Base-by-base conservation (phyloP, 1,140 invertebrate species). In the Hydropsyche tenuis region DNA sequence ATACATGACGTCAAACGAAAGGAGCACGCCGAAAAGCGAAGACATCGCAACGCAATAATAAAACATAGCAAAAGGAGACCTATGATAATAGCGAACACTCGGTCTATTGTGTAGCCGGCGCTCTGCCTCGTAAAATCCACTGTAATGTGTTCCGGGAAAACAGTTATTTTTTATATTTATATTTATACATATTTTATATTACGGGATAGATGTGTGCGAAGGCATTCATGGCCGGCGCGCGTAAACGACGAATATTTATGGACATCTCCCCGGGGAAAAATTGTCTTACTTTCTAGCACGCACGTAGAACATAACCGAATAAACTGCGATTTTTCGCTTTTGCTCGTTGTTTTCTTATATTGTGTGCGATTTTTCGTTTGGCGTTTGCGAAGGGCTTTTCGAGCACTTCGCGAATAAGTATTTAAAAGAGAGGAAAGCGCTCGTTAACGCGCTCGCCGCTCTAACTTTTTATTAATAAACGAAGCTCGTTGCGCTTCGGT, bases 151-250 rank as follows among this genome's bases (percentile, higher is more conserved):
- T 46, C 45, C 43, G 45, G 23, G 18, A 20, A 68, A 45, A 43
- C 65, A 45, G 42, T 68, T 68, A 68, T 68, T 68, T 68, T 68
- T 65, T 68, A 45, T 68, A 66, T 66, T 23, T 45, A 45, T 22
- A 66, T 53, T 18, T 53, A 53, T 20, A 2, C 20, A 2, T 2
- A 53, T 37, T 4, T 37, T 37, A 37, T 37, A 37, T 37, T 37
- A 9, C 30, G 30, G 30, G 9, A 37, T 37, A 37, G n/a, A n/a
- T n/a, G n/a, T n/a, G n/a, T 37, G 9, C 30, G 30, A 37, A 37
- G 9, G 30, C 9, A 37, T 37, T 37, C 30, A 37, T 9, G 30
- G 30, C 30, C 30, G 9, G 30, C 30, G 3, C 3, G 30, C 9
- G 23, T 12, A 60, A 60, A 60, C 48, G 56, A 60, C 56, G 56